These are phyloP conservation scores for Alosa sapidissima DNA, from an alignment of 2,797 vertebrate genomes.

Conservation along the genomic window DNA sequence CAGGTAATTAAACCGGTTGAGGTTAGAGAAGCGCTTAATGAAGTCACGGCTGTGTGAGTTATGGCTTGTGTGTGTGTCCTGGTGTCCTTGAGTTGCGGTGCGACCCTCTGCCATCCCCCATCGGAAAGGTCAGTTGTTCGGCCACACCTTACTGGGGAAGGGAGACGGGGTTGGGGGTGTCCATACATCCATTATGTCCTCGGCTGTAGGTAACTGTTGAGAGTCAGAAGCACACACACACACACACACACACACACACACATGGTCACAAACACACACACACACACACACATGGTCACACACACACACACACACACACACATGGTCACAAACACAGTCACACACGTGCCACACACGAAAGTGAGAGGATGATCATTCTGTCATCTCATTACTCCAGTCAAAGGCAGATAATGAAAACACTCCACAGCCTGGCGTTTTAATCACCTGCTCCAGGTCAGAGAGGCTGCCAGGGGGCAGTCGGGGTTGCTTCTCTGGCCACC, in stretches of 20 bases:
- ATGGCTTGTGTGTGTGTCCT: slow-evolving; percentile 7
- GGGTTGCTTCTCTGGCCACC: not conserved
- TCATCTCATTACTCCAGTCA: not conserved
- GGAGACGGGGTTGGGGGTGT: not conserved
- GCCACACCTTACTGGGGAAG: not conserved
- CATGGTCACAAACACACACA: not conserved
- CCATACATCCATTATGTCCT: not conserved
- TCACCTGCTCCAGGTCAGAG: not conserved
- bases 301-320: not conserved
- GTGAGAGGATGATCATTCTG: not conserved
- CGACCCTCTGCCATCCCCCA: not conserved
- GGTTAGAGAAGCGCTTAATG: not conserved
- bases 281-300: not conserved
- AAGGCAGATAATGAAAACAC: not conserved
- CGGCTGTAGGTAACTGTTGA: not conserved
- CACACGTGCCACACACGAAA: not conserved
- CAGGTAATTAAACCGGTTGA: not conserved
- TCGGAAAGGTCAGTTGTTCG: not conserved
- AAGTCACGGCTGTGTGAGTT: slow-evolving; percentile 8
- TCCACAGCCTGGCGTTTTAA: not conserved
- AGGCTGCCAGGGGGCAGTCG: not conserved
- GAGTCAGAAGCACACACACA: not conserved
- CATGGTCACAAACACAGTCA: not conserved
- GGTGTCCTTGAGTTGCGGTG: not conserved
- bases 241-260: not conserved